Percentiles rank a stretch among this genome's conserved stretches.
Conservation (phyloP, 2,113 vertebrate genomes). For the Grantiella picta region DNA sequence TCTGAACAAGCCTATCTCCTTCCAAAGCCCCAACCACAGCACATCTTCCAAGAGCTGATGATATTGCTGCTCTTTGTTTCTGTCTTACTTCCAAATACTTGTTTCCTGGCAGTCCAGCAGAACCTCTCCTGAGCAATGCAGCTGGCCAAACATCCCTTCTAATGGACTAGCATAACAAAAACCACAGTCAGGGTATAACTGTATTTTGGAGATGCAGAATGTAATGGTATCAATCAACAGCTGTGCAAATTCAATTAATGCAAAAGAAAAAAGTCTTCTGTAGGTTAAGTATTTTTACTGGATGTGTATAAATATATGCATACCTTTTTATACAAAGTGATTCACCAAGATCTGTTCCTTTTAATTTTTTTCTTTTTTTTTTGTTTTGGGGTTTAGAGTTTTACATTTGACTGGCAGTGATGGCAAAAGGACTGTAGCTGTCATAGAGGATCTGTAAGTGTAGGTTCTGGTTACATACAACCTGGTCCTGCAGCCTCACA, state of each 20-base stretch:
- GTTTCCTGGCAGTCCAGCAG: neutral
- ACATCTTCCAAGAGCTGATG: neutral
- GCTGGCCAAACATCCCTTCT: neutral
- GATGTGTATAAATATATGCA: neutral
- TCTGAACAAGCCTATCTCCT: neutral
- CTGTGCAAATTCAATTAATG: neutral
- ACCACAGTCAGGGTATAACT: no score
- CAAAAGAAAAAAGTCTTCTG: neutral
- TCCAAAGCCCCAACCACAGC: neutral
- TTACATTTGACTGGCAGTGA: fast-evolving
- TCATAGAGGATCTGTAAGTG: neutral
- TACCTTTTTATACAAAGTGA: neutral
- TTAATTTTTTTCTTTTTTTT: neutral
- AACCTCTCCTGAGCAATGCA: neutral
- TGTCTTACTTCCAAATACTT: neutral
- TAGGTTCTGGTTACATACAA: neutral
- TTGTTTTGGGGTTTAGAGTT: neutral
- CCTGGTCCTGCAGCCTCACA: neutral
- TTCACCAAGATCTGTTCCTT: neutral
- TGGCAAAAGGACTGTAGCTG: neutral
- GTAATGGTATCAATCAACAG: neutral
- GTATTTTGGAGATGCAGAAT: neutral
- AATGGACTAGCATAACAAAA: neutral
- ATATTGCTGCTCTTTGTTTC: neutral
- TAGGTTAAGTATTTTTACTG: neutral